Conservation (phyloP, 2,113 vertebrate genomes). For the Thymallus thymallus region DNA sequence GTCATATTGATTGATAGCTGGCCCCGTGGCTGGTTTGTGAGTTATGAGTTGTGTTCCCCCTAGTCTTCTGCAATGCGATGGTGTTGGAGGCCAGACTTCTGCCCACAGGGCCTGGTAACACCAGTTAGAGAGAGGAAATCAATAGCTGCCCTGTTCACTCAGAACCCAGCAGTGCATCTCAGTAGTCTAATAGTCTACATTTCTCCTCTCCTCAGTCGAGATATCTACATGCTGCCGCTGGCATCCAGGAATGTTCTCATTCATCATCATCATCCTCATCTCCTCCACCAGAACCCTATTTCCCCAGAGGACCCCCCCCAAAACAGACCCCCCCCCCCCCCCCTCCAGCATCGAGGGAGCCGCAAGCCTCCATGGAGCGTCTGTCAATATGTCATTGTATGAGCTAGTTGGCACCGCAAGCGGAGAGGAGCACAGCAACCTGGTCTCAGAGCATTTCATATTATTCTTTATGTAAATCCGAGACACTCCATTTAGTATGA, state of each 20-base stretch:
- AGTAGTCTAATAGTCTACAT: not conserved
- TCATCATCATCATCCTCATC: slow-evolving; percentile 66
- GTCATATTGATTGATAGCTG: slow-evolving; percentile 70
- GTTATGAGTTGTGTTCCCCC: slow-evolving; percentile 2
- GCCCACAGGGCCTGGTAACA: slow-evolving; percentile 57
- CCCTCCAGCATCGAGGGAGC: slow-evolving; percentile 47
- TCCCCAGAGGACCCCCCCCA: slow-evolving; percentile 56
- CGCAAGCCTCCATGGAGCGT: slow-evolving; percentile 39
- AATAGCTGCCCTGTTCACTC: slow-evolving; percentile 43
- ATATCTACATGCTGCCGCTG: slow-evolving; percentile 42
- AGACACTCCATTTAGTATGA: no score
- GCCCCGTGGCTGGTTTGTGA: slow-evolving; percentile 41
- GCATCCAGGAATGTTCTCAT: slow-evolving; percentile 71
- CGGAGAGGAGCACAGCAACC: not conserved
- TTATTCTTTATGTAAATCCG: no score
- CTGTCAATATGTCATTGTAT: slow-evolving; percentile 72
- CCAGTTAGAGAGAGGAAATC: slow-evolving; percentile 62
- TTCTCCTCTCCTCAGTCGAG: not conserved
- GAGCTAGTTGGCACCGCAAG: slow-evolving; percentile 19
- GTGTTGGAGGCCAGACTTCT: slow-evolving; percentile 57
- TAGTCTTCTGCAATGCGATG: slow-evolving; percentile 40
- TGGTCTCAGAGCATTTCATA: no score
- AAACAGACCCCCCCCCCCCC: slow-evolving; percentile 27
- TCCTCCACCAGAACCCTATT: slow-evolving; percentile 56
- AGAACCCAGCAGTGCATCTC: not conserved